Percentiles rank a stretch among this genome's conserved stretches.
Conservation (phyloP, 2,113 vertebrate species). For the Amphiprion percula region DNA sequence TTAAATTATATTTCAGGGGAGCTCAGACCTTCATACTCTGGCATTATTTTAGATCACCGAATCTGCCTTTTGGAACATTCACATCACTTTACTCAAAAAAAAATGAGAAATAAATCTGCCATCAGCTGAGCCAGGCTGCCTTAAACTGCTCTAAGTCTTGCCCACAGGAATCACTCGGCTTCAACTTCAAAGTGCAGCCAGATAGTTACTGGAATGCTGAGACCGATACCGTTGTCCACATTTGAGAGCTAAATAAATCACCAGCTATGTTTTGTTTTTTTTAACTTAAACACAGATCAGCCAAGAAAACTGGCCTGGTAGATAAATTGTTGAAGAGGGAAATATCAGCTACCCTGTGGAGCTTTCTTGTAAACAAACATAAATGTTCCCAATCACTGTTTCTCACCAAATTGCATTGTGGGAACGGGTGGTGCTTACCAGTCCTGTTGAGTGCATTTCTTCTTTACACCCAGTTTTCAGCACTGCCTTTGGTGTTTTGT, state of each 20-base stretch:
- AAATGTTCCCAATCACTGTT: constrained; percentile 13
- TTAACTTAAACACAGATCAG: not conserved
- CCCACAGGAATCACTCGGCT: constrained; percentile 11
- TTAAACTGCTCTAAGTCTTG: constrained; percentile 39
- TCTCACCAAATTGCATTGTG: constrained; percentile 9
- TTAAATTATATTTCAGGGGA: constrained; percentile 8
- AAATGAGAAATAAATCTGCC: constrained; percentile 45
- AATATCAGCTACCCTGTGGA: not conserved
- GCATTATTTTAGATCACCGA: constrained; percentile 41
- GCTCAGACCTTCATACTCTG: not conserved
- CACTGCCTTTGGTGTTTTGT: not conserved
- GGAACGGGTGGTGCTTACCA: not conserved
- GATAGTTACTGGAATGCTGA: constrained; percentile 9
- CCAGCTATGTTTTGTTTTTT: not conserved
- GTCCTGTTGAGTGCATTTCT: not conserved
- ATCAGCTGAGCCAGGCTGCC: constrained; percentile 20
- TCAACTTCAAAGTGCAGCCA: constrained; percentile 21
- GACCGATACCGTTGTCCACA: constrained; percentile 7
- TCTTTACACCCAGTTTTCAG: not conserved
- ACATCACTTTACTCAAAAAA: constrained; percentile 26
- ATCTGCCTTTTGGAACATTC: constrained; percentile 29
- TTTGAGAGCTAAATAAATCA: constrained; percentile 4
- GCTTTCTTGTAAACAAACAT: not conserved
- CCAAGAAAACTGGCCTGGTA: not conserved
- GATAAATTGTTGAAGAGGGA: constrained; percentile 1